phyloP scores from a whole-genome alignment of 1,140 invertebrate genomes.

The Zaprionus nigranus region DNA sequence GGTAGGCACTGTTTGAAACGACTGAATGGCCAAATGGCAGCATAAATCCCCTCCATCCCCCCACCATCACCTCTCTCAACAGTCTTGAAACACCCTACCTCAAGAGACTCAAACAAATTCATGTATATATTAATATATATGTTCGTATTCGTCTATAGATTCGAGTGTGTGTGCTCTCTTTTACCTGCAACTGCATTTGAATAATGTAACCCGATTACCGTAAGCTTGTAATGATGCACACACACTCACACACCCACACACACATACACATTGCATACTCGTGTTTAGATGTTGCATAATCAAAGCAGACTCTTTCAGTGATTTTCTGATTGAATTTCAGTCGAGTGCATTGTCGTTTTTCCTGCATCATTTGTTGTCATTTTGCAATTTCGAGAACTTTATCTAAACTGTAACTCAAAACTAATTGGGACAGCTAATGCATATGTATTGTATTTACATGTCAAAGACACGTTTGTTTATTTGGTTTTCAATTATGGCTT shows the following conservation, averaged over 20 bases:
- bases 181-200: slow-evolving; percentile 7
- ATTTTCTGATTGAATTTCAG: not conserved
- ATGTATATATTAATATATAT: not conserved
- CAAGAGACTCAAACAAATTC: not conserved
- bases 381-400: not conserved
- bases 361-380: not conserved
- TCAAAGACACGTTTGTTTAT: too few relatives aligned
- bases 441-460: not conserved
- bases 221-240: not conserved
- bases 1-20: slow-evolving; percentile 33
- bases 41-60: not conserved
- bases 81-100: not conserved
- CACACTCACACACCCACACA: not conserved
- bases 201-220: slow-evolving; percentile 17
- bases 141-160: not conserved
- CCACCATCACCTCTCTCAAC: not conserved
- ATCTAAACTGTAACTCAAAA: not conserved
- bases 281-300: not conserved
- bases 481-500: too few relatives aligned
- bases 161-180: not conserved
- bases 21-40: slow-evolving; percentile 25
- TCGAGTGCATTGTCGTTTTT: not conserved
- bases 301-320: not conserved
- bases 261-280: not conserved
- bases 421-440: not conserved